Evolutionary conservation across 2,113 vertebrate species (phyloP).

Genomic region (Geococcyx californianus): DNA sequence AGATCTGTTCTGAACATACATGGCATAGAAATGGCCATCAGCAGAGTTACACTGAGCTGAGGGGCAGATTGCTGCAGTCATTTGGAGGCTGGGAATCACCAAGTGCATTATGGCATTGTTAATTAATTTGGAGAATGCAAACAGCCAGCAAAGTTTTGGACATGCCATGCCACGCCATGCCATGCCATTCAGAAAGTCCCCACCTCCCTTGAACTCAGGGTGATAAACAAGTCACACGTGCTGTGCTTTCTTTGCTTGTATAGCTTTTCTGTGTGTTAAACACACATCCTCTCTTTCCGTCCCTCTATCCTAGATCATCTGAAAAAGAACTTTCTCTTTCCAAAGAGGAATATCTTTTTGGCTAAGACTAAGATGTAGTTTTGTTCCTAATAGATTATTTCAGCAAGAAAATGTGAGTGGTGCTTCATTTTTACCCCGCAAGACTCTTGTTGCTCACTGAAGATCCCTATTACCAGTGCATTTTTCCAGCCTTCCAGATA

Average conservation of each 20-base stretch:
- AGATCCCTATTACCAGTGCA: background rate
- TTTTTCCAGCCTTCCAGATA: background rate
- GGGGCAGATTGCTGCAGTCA: background rate
- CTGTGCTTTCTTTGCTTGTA: background rate
- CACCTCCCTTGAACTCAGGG: background rate
- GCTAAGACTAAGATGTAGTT: background rate
- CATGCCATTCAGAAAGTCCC: background rate
- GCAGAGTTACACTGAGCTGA: background rate
- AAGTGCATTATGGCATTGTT: background rate
- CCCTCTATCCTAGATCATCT: background rate
- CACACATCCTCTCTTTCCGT: background rate
- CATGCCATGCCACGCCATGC: too few relatives aligned
- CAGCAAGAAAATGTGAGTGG: background rate
- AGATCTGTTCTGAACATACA: background rate
- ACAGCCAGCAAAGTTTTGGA: background rate
- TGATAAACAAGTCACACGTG: background rate
- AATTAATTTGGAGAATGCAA: background rate
- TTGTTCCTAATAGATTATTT: background rate
- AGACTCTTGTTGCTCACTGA: background rate
- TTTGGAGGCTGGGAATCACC: background rate
- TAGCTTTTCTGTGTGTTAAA: background rate
- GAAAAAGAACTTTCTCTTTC: background rate
- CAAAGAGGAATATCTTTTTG: background rate
- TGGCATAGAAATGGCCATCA: background rate
- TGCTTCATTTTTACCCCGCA: background rate